Evolutionary conservation across 2,797 vertebrate genomes (phyloP), one percentile per base, ranked within the genome.

Genomic region (Coilia nasus): DNA sequence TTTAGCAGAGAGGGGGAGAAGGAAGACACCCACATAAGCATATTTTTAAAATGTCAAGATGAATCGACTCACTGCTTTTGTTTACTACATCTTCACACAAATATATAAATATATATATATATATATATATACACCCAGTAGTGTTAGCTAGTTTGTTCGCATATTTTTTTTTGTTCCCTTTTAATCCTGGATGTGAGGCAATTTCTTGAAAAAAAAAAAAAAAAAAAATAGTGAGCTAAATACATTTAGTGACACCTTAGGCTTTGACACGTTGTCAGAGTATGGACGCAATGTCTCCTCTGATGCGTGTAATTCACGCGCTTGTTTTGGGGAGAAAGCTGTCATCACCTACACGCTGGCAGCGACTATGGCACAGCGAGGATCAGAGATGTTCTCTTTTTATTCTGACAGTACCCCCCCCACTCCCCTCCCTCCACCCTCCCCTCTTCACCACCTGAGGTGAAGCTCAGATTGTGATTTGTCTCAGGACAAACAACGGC

Each of bases 211-310:
- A 64, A 88, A 56, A 64, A 59, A 87, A 81, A 64, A 83, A 47
- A 71, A 31, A 35, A 35, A 71, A 71, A 84, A 82, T 84, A 67
- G 19, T 64, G 15, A 44, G 23, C 85, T 87, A 90, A 88, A 92
- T 90, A 91, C 89, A 90, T 88, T 92, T 87, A 81, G 82, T 86
- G 86, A 87, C 89, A 91, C 89, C 86, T 80, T 67, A 88, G 87
- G 89, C 88, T 89, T 88, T 88, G 90, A 91, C 88, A 90, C 89
- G 90, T 90, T 90, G 87, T 91, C 91, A 91, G 86, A 88, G 88
- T 89, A 75, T 60, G 67, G 85, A 87, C 50, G 85, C 86, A 86
- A 88, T 86, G 85, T 81, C 84, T 87, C 67, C 57, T 56, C 59
- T 54, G 84, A 87, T 85, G 87, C 87, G 83, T 86, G 85, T 88